Evolutionary conservation across 1,140 invertebrate species (phyloP).

Genomic region (Leguminivora glycinivorella): DNA sequence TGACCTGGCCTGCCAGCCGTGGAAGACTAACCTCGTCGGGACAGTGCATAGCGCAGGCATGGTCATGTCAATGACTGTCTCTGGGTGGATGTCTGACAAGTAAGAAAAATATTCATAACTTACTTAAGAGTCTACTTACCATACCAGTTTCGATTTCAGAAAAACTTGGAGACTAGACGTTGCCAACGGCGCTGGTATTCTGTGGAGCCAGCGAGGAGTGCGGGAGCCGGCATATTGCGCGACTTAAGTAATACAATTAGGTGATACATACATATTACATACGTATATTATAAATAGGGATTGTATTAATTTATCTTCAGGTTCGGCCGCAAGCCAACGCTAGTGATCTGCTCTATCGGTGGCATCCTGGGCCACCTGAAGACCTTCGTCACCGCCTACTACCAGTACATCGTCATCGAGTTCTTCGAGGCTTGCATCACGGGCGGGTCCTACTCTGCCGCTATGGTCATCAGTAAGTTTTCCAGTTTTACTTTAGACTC

Average conservation of each 20-base stretch:
- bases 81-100: conserved; percentile 83
- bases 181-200: too few species aligned
- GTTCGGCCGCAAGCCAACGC: conserved; percentile 57
- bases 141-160: too few species aligned
- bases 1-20: conserved; percentile 77
- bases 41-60: conserved; percentile 85
- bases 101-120: conserved; percentile 45
- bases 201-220: too few species aligned
- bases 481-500: too few species aligned
- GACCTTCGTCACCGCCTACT: conserved; percentile 48
- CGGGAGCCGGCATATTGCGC: too few species aligned
- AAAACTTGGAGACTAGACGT: too few species aligned
- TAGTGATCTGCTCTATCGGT: conserved; percentile 48
- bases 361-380: conserved; percentile 56
- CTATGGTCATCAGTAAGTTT: conserved; percentile 56
- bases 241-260: too few species aligned
- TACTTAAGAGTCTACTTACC: too few species aligned
- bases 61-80: conserved; percentile 82
- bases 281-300: too few species aligned
- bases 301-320: conserved; percentile 44
- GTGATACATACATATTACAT: too few species aligned
- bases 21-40: conserved; percentile 85
- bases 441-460: conserved; percentile 50
- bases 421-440: conserved; percentile 54
- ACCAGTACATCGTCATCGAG: conserved; percentile 52